These are phyloP conservation scores for Anticlea derivata DNA, from an alignment of 2,888 invertebrate species.

Conservation along the genomic window DNA sequence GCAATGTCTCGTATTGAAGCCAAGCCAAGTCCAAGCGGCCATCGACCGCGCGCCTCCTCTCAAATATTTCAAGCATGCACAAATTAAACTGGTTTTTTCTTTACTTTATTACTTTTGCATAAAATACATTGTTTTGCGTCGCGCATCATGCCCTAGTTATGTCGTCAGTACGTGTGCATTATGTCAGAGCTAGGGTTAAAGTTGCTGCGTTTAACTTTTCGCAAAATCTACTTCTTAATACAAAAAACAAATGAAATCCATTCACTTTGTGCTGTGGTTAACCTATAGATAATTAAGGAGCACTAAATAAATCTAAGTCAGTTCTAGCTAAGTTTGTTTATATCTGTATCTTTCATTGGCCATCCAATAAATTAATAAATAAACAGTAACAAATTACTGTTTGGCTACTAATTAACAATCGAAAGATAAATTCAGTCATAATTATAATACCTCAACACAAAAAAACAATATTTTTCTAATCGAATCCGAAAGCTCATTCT, in stretches of 20 bases:
- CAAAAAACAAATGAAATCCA: too few relatives aligned
- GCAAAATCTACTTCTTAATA: not conserved
- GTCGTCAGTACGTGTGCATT: conserved; percentile 21
- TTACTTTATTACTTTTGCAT: conserved; percentile 73
- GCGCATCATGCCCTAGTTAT: conserved; percentile 29
- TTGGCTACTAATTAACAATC: conserved; percentile 27
- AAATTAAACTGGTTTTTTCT: conserved; percentile 81
- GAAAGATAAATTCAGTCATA: conserved; percentile 33
- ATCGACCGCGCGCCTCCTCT: conserved; percentile 77
- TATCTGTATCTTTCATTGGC: too few relatives aligned
- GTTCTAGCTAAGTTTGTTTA: too few relatives aligned
- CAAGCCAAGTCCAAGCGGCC: conserved; percentile 57
- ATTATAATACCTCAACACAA: conserved; percentile 36
- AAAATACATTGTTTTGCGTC: conserved; percentile 58
- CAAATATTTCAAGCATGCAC: conserved; percentile 82
- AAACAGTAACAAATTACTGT: conserved; percentile 6
- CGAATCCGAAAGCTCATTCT: conserved; percentile 57
- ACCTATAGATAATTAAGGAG: too few relatives aligned
- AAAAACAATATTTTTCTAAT: conserved; percentile 40
- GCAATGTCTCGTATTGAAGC: conserved; percentile 38
- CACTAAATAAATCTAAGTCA: too few relatives aligned
- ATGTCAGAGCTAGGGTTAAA: conserved; percentile 9
- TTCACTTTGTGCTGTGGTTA: too few relatives aligned
- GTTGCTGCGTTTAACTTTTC: not conserved
- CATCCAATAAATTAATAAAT: too few relatives aligned